Base-by-base conservation (phyloP, 64 coral and sea anemone species). In the Stichodactyla helianthus region DNA sequence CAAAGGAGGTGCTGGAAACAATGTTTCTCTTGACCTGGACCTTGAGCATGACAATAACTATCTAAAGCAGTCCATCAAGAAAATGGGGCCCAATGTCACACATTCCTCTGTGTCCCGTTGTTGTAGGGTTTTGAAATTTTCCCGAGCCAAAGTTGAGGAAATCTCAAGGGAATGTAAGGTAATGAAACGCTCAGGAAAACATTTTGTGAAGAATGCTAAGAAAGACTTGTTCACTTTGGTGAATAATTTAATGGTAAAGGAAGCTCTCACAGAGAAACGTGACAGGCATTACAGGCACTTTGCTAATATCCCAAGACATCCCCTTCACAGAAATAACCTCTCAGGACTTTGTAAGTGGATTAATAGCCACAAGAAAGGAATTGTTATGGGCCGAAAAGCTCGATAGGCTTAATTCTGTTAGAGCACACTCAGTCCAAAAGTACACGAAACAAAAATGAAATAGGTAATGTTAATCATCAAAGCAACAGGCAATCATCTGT, bases 31-130 rank as follows among this genome's bases (percentile, higher is more conserved):
- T 14, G 86, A 93, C 60, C 87, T 93, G 44, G 91, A 92, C 17
- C 81, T 92, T 15, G 91, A 88, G 50, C 91, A 88, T 76, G 70
- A 92, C 28, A 92, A 92, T 65, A 81, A 82, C 26, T 84, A 74
- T 19, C 35, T 92, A 6, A 92, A 92, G 51, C 59, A 79, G 60
- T 64, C 64, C 7, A 78, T 56, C 11, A 84, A 83, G 78, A 84
- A 84, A 51, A 61, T 92, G 53, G 91, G 91, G 7, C 15, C 77
- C 18, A 92, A 92, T 76, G 23, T 92, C 22, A 84, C 91, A 50
- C 76, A 23, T 52, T 10, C 19, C 60, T 20, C 77, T 79, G 86
- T 82, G 7, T 23, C 61, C 10, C 62, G 50, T 54, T 55, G 53
- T 28, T 26, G 10, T n/a, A 91, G 83, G 80, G 86, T 91, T 16